A percentile compares a stretch with the other conserved stretches of the same genome.
phyloP scores from a whole-genome alignment of 92 coral and sea anemone species.

The Virgularia gustaviana region DNA sequence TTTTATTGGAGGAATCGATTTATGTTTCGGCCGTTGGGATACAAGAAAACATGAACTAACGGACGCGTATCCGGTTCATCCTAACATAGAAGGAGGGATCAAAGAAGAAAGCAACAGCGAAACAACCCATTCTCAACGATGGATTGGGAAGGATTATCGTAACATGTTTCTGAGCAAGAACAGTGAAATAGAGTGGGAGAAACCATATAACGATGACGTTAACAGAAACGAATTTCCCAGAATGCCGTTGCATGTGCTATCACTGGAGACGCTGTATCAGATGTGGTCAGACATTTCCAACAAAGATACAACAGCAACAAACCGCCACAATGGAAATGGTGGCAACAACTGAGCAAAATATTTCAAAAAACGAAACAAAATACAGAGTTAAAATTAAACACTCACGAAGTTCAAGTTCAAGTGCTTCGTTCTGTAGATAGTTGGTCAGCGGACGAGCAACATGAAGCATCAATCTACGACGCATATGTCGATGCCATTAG shows the following conservation, averaged over 20 bases:
- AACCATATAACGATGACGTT: constrained; percentile 41
- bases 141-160: constrained; percentile 54
- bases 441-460: constrained; percentile 50
- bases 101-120: constrained; percentile 6
- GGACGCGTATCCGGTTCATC: constrained; percentile 43
- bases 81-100: constrained; percentile 23
- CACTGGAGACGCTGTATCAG: constrained; percentile 46
- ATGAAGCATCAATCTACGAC: constrained; percentile 44
- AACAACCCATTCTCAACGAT: constrained; percentile 26
- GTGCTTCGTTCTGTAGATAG: constrained; percentile 48
- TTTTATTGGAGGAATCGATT: constrained; percentile 55
- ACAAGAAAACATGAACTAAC: constrained; percentile 51
- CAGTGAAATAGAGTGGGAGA: constrained; percentile 36
- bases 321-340: constrained; percentile 33
- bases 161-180: constrained; percentile 47
- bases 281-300: constrained; percentile 48
- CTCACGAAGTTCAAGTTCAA: constrained; percentile 35
- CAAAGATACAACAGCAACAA: constrained; percentile 43
- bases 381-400: not conserved
- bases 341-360: constrained; percentile 15
- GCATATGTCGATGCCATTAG: constrained; percentile 46
- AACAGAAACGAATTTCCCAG: constrained; percentile 51
- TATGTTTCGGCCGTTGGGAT: constrained; percentile 58
- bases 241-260: constrained; percentile 57
- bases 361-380: too few species aligned